Percentiles rank a stretch among this genome's conserved stretches.
Conservation (phyloP, 2,113 vertebrate genomes). For the Rhombomys opimus region DNA sequence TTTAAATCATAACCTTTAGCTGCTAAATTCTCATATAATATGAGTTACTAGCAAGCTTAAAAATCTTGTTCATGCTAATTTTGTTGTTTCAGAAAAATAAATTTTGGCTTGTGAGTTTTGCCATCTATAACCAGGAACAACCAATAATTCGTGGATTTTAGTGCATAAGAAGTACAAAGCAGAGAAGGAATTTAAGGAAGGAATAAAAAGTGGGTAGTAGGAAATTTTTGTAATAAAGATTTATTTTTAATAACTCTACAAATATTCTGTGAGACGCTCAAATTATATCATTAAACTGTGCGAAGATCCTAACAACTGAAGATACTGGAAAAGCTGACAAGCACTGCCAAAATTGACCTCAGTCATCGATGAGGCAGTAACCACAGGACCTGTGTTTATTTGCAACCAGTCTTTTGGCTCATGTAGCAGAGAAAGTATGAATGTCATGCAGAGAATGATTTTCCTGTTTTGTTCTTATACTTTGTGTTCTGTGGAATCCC, state of each 20-base stretch:
- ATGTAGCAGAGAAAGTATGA: conserved; percentile 32
- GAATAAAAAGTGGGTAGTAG: neutral
- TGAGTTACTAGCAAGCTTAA: neutral
- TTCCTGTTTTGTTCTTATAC: conserved; percentile 62
- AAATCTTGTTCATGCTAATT: neutral
- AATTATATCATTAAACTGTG: neutral
- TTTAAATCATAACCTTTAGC: neutral
- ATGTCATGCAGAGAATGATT: neutral
- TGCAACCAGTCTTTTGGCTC: conserved; percentile 13
- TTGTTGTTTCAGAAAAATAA: neutral
- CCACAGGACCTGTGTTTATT: conserved; percentile 41
- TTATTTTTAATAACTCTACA: conserved; percentile 42
- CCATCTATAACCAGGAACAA: neutral
- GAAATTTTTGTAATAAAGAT: neutral
- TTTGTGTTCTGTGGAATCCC: conserved; percentile 59
- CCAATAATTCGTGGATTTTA: neutral
- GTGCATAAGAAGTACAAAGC: neutral
- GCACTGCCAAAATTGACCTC: no score
- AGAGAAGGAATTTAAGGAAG: neutral
- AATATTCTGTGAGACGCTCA: neutral
- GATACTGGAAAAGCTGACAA: conserved; percentile 14
- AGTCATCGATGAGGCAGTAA: neutral
- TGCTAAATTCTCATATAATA: conserved; percentile 33
- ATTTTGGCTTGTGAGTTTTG: neutral
- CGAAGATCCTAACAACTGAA: neutral